Evolutionary conservation across 2,113 vertebrate species (phyloP).

Genomic region (Phaethon lepturus): DNA sequence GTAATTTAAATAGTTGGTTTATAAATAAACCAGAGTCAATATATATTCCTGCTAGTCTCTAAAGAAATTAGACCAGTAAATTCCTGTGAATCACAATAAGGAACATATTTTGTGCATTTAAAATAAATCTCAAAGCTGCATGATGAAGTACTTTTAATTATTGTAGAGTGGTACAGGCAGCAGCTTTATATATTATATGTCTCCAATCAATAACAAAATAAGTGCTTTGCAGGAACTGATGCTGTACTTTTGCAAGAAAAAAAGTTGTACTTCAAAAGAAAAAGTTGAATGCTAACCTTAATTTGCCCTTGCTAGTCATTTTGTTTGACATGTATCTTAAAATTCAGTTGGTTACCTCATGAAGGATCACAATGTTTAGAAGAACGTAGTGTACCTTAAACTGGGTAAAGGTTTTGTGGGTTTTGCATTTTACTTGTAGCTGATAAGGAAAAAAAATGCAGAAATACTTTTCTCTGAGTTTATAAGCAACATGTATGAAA

Average conservation of each 20-base stretch:
- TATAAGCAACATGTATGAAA: not conserved
- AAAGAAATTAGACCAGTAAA: constrained; percentile 72
- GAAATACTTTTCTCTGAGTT: not conserved
- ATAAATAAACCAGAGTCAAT: constrained; percentile 66
- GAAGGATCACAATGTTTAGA: not conserved
- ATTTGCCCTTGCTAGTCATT: constrained; percentile 33
- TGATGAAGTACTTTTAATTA: constrained; percentile 75
- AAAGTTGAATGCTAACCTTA: not conserved
- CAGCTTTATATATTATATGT: constrained; percentile 69
- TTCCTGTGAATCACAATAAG: constrained; percentile 69
- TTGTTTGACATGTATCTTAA: constrained; percentile 7
- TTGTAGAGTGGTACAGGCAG: constrained; percentile 62
- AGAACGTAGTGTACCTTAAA: not conserved
- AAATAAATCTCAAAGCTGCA: constrained; percentile 64
- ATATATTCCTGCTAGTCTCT: constrained; percentile 63
- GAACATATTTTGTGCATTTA: constrained; percentile 63
- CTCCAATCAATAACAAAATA: constrained; percentile 64
- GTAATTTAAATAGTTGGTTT: constrained; percentile 64
- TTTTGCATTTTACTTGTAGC: not conserved
- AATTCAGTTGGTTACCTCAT: not conserved
- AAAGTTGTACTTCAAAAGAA: constrained; percentile 31
- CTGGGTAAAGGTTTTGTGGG: not conserved
- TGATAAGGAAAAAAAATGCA: not conserved
- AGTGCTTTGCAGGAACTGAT: constrained; percentile 52
- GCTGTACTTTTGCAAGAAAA: constrained; percentile 52